phyloP scores from a whole-genome alignment of 2,888 invertebrate genomes.

The Hypselothyrea guttata region DNA sequence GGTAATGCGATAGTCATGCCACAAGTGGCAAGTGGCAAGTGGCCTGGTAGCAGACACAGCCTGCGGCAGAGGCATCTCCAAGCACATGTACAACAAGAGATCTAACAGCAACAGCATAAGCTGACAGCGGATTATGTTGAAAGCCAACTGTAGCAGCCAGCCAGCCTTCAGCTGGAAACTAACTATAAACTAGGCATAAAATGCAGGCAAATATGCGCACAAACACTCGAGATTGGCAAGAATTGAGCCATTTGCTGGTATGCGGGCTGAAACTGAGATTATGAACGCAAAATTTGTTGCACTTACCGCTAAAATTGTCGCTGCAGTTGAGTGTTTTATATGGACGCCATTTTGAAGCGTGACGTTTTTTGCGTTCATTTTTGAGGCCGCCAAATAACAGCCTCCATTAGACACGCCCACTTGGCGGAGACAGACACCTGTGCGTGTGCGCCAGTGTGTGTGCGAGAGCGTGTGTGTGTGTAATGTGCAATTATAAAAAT shows the following conservation, averaged over 20 bases:
- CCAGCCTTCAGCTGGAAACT: background rate
- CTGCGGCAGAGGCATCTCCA: constrained; percentile 47
- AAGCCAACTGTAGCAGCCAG: background rate
- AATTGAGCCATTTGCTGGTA: constrained; percentile 2
- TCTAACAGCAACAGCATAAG: constrained; percentile 47
- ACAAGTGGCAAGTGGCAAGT: constrained; percentile 26
- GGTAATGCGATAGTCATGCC: constrained; percentile 48
- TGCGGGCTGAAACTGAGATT: too few species aligned
- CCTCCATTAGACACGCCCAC: constrained; percentile 69
- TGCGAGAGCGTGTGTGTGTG: constrained; percentile 18
- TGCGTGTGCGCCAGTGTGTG: constrained; percentile 24
- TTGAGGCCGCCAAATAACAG: constrained; percentile 42
- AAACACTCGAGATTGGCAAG: background rate
- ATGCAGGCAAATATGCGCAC: background rate
- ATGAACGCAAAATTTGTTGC: background rate
- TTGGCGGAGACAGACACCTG: constrained; percentile 39
- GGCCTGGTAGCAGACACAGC: constrained; percentile 8
- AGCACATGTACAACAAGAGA: constrained; percentile 72
- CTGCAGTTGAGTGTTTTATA: constrained; percentile 36
- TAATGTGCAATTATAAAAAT: constrained; percentile 70
- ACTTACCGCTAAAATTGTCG: constrained; percentile 18
- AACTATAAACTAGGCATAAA: too few species aligned
- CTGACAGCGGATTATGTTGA: constrained; percentile 38
- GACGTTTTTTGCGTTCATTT: constrained; percentile 4
- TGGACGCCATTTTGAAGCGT: constrained; percentile 65